Base-by-base conservation (phyloP, 2,113 vertebrate species). In the Dolichotis patagonum region DNA sequence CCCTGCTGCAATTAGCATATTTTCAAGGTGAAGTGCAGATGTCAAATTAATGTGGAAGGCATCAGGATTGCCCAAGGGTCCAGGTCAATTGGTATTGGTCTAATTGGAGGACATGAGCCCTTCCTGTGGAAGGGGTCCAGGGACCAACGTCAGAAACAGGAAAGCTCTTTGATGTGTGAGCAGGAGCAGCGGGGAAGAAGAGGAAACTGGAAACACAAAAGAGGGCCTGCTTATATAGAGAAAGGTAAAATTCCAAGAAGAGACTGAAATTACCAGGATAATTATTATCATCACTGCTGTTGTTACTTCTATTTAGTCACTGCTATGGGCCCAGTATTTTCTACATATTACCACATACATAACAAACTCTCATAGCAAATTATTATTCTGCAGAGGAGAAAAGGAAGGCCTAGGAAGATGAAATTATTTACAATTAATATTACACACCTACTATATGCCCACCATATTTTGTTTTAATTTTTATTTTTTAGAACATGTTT, bases 21-120 rank as follows among this genome's bases (percentile, higher is more conserved):
- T 92, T 98, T 98, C 97, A 97, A 98, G 97, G 97, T 98, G 96
- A 98, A 97, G 90, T 91, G 90, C 91, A 96, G 83, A 97, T 96
- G 95, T 97, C 95, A 97, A 97, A 98, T 96, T 92, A 97, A 90
- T 71, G 88, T 95, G 77, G 87, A 97, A 97, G 86, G 92, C 49
- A 35, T 62, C 78, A 73, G 56, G 65, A 98, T 86, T 92, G 93
- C 95, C 52, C 1, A 97, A 90, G 87, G 94, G 85, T 92, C 82
- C 3, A 1, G 95, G 88, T 96, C 97, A 96, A 86, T 93, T 90
- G 92, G 94, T 94, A 83, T 52, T 80, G 94, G 90, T 96, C 95
- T 97, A 97, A 97, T 91, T 98, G 97, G 94, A 97, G 90, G 81
- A 97, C 95, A 75, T 38, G 92, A 94, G 90, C 85, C 88, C 97